Evolutionary conservation across 2,888 invertebrate species (phyloP), one percentile per base, ranked within the genome.

Genomic region (Suillia variegata): DNA sequence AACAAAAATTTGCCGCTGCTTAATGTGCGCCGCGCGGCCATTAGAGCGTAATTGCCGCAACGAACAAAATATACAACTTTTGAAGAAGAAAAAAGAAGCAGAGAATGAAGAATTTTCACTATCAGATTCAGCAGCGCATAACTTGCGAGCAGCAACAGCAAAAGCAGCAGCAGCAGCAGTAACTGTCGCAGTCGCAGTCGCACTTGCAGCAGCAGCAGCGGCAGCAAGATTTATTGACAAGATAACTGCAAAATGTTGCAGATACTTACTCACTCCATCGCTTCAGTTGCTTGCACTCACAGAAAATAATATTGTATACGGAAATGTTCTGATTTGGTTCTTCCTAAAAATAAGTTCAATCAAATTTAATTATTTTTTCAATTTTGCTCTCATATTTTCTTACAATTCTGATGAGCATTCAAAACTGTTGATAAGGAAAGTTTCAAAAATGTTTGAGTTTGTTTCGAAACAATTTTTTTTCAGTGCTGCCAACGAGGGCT

Each of bases 171-270:
- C 38, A 38, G n/a, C 31, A 31, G 31, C 31, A 31, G 31, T 12
- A 31, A 12, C 31, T 8, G 31, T 12, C 31, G 12, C 31, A 31
- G 31, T 12, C 6, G 15, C 38, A 5, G n/a, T n/a, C 38, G n/a
- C 6, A n/a, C 13, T n/a, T 12, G n/a, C 38, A 38, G n/a, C 10
- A 10, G n/a, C 13, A 38, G n/a, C 38, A n/a, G n/a, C 10, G 17
- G 18, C 45, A 45, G 20, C 45, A 68, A 77, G 76, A 77, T 77
- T 76, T 78, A 73, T 73, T 72, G 74, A 69, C 69, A 65, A 73
- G 79, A 76, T 76, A 76, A 76, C 75, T 73, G 70, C 70, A 68
- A 76, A 77, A 78, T 75, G 74, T 74, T 76, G 78, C 76, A 75
- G 78, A 77, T 75, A 77, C 79, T 74, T 76, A 76, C 71, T 78